Evolutionary conservation across 2,797 vertebrate genomes (phyloP).

Genomic region (Numenius phaeopus): DNA sequence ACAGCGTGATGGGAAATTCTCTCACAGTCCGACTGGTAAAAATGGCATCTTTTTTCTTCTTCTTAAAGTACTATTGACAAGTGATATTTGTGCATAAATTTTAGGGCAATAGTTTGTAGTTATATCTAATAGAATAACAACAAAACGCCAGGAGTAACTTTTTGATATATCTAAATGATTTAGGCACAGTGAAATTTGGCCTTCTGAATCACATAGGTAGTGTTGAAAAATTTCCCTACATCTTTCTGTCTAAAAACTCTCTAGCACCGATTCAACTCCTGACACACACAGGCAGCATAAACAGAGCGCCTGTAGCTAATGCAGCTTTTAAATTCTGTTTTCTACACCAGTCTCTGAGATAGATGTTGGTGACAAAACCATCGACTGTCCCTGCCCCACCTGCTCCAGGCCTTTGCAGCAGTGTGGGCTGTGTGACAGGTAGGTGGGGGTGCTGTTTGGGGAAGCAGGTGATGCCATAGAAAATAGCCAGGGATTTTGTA

Average conservation of each 20-base stretch:
- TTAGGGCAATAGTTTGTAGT: not conserved
- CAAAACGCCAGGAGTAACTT: not conserved
- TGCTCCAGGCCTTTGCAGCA: not conserved
- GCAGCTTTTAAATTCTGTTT: not conserved
- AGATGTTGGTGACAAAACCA: not conserved
- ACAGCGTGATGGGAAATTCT: slow-evolving; percentile 60
- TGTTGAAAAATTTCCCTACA: not conserved
- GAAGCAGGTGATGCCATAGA: not conserved
- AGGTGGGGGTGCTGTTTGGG: fast-evolving
- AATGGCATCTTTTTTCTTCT: slow-evolving; percentile 40
- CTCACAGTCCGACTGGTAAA: not conserved
- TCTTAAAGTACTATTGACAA: slow-evolving; percentile 25
- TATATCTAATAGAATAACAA: not conserved
- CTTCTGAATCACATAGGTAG: not conserved
- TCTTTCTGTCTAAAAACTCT: not conserved
- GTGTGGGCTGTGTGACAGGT: not conserved
- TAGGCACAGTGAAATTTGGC: not conserved
- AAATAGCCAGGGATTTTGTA: not conserved
- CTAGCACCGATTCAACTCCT: not conserved
- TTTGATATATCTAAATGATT: not conserved
- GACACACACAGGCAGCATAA: not conserved
- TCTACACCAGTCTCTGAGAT: not conserved
- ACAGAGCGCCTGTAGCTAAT: not conserved
- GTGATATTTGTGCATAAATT: slow-evolving; percentile 62
- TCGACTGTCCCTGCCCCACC: not conserved